Evolutionary conservation across 2,113 vertebrate genomes (phyloP).

Genomic region (Urocolius indicus): DNA sequence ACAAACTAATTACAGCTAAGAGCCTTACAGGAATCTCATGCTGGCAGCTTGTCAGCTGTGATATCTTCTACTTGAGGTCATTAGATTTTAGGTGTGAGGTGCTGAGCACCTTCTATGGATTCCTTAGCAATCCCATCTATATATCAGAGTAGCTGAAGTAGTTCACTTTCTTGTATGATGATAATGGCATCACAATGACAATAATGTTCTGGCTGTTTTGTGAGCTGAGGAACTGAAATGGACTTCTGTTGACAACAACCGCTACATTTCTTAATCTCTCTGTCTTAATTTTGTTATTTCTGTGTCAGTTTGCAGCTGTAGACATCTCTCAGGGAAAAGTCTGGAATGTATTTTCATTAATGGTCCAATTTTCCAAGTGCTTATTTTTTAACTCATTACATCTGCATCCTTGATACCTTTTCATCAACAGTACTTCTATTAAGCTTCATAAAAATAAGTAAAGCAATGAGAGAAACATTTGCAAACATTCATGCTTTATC

Average conservation of each 20-base stretch:
- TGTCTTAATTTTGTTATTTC: not conserved
- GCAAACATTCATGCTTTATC: not conserved
- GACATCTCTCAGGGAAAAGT: conserved; percentile 5
- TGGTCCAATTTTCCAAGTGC: not conserved
- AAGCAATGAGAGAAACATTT: not conserved
- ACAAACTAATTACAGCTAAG: not conserved
- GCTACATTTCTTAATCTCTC: not conserved
- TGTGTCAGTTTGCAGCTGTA: conserved; percentile 42
- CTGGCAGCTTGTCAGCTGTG: not conserved
- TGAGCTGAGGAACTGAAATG: not conserved
- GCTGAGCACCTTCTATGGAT: not conserved
- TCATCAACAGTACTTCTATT: not conserved
- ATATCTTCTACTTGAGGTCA: not conserved
- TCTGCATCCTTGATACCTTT: not conserved
- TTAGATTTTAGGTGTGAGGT: not conserved
- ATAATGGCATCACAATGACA: not conserved
- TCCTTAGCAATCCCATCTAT: not conserved
- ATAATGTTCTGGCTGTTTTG: not conserved
- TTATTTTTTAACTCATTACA: not conserved
- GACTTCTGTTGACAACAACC: not conserved
- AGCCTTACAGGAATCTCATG: not conserved
- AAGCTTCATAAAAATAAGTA: not conserved
- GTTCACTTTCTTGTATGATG: not conserved
- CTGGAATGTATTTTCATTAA: conserved; percentile 21
- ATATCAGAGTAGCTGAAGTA: not conserved